These are phyloP conservation scores for Mycteria americana DNA, from an alignment of 2,797 vertebrate genomes.

Conservation along the genomic window DNA sequence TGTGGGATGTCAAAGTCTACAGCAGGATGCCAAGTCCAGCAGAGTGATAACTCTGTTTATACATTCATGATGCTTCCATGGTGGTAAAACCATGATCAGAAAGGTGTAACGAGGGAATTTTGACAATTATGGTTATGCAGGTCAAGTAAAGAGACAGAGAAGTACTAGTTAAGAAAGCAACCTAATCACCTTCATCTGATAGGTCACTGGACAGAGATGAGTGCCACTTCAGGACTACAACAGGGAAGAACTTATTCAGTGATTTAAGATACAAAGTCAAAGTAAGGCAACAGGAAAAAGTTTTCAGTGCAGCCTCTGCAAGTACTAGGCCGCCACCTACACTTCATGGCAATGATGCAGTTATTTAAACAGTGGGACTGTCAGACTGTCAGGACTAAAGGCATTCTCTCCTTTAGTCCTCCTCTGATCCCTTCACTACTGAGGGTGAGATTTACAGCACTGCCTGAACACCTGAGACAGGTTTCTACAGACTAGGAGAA, in stretches of 20 bases:
- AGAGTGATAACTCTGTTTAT: neutral
- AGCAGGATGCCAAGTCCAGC: neutral
- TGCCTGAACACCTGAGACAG: neutral
- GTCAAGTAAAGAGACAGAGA: neutral
- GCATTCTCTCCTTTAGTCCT: neutral
- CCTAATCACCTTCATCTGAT: neutral
- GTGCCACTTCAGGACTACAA: neutral
- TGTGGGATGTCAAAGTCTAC: neutral
- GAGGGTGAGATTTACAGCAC: neutral
- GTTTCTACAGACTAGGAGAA: neutral
- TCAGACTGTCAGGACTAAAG: neutral
- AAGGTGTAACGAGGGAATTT: neutral
- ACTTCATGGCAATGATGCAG: fast-evolving
- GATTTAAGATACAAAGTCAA: neutral
- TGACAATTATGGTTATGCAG: neutral
- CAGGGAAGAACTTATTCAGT: neutral
- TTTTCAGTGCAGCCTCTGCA: neutral
- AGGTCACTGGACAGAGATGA: neutral
- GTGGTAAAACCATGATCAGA: neutral
- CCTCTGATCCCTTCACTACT: neutral
- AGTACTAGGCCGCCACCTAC: neutral
- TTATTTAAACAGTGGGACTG: neutral
- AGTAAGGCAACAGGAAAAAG: neutral
- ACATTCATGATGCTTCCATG: neutral
- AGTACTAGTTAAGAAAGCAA: neutral